A percentile compares a stretch with the other conserved stretches of the same genome.
Evolutionary conservation across 2,113 vertebrate species (phyloP).

Genomic region (Protomyctophum bolini): DNA sequence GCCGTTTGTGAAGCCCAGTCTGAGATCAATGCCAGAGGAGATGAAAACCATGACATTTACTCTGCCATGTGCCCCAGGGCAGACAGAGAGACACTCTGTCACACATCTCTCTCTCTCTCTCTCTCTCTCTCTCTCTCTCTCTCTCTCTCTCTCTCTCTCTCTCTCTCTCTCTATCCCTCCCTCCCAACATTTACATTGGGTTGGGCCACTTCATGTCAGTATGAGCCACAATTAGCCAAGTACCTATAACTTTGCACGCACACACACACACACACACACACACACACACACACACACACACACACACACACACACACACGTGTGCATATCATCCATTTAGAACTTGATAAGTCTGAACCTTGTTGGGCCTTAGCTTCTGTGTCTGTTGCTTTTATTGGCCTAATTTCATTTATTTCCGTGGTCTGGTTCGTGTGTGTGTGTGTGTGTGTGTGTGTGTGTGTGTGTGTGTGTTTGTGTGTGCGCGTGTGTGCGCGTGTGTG

Average conservation of each 20-base stretch:
- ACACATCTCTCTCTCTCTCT: conserved; percentile 20
- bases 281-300: neutral
- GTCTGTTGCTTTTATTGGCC: too few species aligned
- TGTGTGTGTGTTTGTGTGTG: too few species aligned
- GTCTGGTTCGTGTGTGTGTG: too few species aligned
- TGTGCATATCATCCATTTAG: neutral
- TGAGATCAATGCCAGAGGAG: conserved; percentile 61
- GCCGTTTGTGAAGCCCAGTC: conserved; percentile 54
- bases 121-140: conserved; percentile 2
- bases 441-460: too few species aligned
- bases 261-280: neutral
- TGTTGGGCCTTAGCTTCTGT: too few species aligned
- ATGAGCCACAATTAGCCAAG: too few species aligned
- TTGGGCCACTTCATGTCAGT: too few species aligned
- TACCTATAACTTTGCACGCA: neutral
- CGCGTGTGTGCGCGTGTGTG: neutral
- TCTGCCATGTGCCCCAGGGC: conserved; percentile 55
- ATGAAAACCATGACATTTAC: conserved; percentile 71
- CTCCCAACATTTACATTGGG: too few species aligned
- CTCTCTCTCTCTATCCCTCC: too few species aligned
- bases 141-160: too few species aligned
- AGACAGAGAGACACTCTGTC: conserved; percentile 53
- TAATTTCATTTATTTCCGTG: too few species aligned
- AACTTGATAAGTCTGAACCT: too few species aligned
- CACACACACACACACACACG: conserved; percentile 1